Evolutionary conservation across 2,113 vertebrate species (phyloP), one percentile per base, ranked within the genome.

Genomic region (Bolborhynchus lineola): DNA sequence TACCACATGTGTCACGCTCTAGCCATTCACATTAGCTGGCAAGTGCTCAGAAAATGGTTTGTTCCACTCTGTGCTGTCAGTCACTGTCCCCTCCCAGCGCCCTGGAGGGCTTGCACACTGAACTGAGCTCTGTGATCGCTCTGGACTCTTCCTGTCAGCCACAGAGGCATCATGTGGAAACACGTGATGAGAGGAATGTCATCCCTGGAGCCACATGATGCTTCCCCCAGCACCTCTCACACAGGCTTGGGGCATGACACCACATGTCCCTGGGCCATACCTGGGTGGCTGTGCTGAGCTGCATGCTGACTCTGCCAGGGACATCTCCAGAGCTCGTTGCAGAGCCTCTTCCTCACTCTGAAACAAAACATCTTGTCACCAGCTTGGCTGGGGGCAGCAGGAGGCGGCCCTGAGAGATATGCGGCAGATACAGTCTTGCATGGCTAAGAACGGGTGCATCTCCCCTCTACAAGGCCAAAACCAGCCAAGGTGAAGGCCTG

Each of bases 341-440:
- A 99, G 98, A 31, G 99, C 99, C 96, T 99, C 99, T 79, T 99
- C 99, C 86, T 99, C 99, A 0, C 98, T 99, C 99, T 99, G 95
- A 88, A 93, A 97, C 18, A 95, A 72, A 94, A 49, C 35, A 68
- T 4, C 33, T 74, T 2, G 3, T 94, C 78, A 92, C 13, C 57
- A 71, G 72, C 74, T 84, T 67, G 70, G 46, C 28, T 2, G 2
- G 24, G 18, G 31, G 10, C 8, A 9, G 18, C 44, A 86, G 44
- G 33, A 76, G 16, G 39, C 44, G 90, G 72, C 60, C 26, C 53
- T 39, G 25, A 68, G n/a, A 41, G 39, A 65, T n/a, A 33, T 0
- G 0, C 1, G 0, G 52, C 29, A 71, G 28, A 19, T 50, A 86
- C 15, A 46, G 20, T 44, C 42, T 50, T 88, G 28, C 64, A 55